A percentile compares a stretch with the other conserved stretches of the same genome.
Conservation (phyloP, 2,797 vertebrate genomes). For the Hephaestus fuliginosus region DNA sequence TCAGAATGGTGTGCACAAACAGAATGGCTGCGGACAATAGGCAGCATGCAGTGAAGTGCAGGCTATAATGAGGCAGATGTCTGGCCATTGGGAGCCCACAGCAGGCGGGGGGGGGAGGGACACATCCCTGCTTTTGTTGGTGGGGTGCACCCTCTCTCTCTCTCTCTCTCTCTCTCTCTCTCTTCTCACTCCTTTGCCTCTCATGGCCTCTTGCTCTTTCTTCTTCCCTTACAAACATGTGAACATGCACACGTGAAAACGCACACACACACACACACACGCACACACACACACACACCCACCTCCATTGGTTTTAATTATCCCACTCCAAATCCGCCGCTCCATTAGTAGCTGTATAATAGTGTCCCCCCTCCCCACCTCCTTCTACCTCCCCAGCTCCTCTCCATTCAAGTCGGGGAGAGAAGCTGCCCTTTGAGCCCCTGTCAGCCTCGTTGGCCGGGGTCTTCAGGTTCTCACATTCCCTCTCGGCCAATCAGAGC, state of each 20-base stretch:
- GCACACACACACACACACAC: conserved; percentile 35
- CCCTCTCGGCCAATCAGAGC: conserved; percentile 83
- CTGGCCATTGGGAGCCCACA: conserved; percentile 82
- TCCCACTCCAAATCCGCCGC: conserved; percentile 85
- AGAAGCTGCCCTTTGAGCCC: conserved; percentile 86
- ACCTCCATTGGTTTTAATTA: conserved; percentile 82
- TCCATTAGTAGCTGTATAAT: conserved; percentile 86
- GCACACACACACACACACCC: background rate
- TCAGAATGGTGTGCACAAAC: conserved; percentile 69
- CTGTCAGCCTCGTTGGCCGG: conserved; percentile 87
- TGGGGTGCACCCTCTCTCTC: conserved; percentile 52
- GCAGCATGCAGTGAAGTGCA: conserved; percentile 85
- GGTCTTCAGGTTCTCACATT: conserved; percentile 95
- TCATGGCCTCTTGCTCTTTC: conserved; percentile 66
- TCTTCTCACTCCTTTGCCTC: conserved; percentile 49
- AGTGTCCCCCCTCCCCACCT: conserved; percentile 52
- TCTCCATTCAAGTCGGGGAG: conserved; percentile 82
- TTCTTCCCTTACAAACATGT: conserved; percentile 68
- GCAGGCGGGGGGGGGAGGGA: conserved; percentile 60
- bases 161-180: conserved; percentile 34
- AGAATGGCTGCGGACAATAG: conserved; percentile 78
- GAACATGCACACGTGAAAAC: conserved; percentile 68
- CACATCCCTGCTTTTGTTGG: conserved; percentile 75
- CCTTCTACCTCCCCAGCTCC: conserved; percentile 68
- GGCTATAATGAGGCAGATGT: conserved; percentile 90